phyloP scores from a whole-genome alignment of 2,888 invertebrate genomes.

The Pseudococcus viburni region DNA sequence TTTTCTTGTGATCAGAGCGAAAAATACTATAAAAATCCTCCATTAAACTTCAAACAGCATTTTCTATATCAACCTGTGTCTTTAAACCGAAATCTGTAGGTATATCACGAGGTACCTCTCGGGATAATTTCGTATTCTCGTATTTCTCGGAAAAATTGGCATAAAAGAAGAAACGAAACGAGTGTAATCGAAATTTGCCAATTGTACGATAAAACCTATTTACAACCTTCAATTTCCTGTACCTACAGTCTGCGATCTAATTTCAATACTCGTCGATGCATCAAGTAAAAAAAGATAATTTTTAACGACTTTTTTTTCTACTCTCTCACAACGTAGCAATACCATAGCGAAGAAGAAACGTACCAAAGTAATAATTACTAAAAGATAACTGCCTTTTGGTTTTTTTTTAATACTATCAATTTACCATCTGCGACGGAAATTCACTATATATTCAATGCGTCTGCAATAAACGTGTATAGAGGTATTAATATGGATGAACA shows the following conservation, averaged over 20 bases:
- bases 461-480: not conserved
- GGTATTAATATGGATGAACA: conserved; percentile 56
- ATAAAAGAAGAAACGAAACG: not conserved
- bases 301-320: conserved; percentile 42
- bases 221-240: conserved; percentile 43
- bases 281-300: conserved; percentile 19
- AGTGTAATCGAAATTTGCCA: conserved; percentile 1
- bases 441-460: conserved; percentile 30
- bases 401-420: conserved; percentile 53
- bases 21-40: too few relatives aligned
- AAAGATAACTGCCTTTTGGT: conserved; percentile 38
- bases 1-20: too few relatives aligned
- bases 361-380: conserved; percentile 34
- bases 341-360: conserved; percentile 19
- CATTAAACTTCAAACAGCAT: too few relatives aligned
- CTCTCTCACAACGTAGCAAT: not conserved
- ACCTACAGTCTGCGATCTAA: not conserved
- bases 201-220: conserved; percentile 1
- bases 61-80: too few relatives aligned
- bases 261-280: conserved; percentile 54
- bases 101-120: not conserved
- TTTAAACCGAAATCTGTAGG: too few relatives aligned
- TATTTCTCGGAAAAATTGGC: not conserved
- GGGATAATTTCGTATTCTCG: not conserved
- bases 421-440: conserved; percentile 58